Percentiles rank a stretch among this genome's conserved stretches.
These are phyloP conservation scores for Felis catus DNA, from an alignment of 2,113 vertebrate species.

Conservation along the genomic window F.catus_Fca126_mat1.0 CM031424.1:66708001-66708500, in stretches of 20 bases:
- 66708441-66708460: background rate
- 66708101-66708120: background rate
- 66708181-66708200: background rate
- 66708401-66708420: background rate
- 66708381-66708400: background rate
- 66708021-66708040: background rate
- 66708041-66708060: background rate
- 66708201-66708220: background rate
- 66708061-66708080: background rate
- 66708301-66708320: background rate
- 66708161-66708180: background rate
- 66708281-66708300: background rate
- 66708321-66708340: background rate
- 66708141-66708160: background rate
- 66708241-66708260: background rate
- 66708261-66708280: slow-evolving; percentile 1
- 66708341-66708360: background rate
- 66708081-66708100: background rate
- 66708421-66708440: background rate
- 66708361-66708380: background rate
- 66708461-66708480: background rate
- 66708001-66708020: background rate
- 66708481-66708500: background rate
- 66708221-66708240: background rate
- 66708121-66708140: background rate